These are phyloP conservation scores for Amazona guildingii DNA, from an alignment of 2,113 vertebrate species.

Conservation along the genomic window DNA sequence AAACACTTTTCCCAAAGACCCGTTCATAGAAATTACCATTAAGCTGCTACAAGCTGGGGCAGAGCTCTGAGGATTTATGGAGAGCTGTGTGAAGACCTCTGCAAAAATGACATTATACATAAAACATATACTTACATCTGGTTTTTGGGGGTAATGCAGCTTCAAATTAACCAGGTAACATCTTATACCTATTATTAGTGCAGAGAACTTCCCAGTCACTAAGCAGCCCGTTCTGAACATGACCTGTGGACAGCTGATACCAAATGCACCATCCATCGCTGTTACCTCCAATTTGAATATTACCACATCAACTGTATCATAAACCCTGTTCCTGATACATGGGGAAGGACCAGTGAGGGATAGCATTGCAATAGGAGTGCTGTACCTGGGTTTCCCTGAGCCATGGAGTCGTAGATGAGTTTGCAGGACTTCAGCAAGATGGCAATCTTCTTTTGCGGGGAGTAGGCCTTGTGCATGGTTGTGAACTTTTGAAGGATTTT, in stretches of 20 bases:
- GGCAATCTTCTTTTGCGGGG: slow-evolving; percentile 93
- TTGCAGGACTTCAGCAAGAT: slow-evolving; percentile 94
- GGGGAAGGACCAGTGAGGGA: background rate
- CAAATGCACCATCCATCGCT: background rate
- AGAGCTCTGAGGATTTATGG: background rate
- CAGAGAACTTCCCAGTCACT: background rate
- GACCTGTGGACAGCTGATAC: background rate
- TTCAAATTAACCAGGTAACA: background rate
- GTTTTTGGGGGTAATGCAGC: background rate
- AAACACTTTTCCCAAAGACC: background rate
- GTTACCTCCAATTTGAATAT: background rate
- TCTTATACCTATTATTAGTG: background rate
- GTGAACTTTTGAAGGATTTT: slow-evolving; percentile 90
- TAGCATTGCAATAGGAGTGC: background rate
- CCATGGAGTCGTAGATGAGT: slow-evolving; percentile 97
- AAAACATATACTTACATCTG: background rate
- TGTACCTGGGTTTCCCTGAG: slow-evolving; percentile 88
- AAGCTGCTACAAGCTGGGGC: background rate
- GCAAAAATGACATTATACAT: background rate
- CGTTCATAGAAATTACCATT: background rate
- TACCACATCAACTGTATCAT: background rate
- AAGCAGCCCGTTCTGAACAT: background rate
- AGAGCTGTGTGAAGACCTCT: background rate
- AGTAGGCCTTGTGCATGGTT: slow-evolving; percentile 89
- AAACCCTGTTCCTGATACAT: background rate